phyloP scores from a whole-genome alignment of 2,797 vertebrate genomes.

The Yasuhikotakia modesta region DNA sequence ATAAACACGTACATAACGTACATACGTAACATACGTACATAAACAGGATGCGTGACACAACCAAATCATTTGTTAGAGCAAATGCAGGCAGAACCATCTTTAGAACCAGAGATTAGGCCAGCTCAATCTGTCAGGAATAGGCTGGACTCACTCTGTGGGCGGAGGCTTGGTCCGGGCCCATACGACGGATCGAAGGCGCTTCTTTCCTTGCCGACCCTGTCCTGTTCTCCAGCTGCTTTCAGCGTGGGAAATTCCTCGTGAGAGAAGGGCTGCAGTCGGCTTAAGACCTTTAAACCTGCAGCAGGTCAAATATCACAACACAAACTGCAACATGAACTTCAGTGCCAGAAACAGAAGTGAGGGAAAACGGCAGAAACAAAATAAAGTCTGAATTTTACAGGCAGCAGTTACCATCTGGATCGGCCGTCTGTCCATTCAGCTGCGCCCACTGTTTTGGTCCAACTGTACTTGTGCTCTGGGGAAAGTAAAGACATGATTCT shows the following conservation, averaged over 20 bases:
- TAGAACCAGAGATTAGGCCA: too few species aligned
- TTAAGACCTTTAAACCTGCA: slow-evolving; percentile 99
- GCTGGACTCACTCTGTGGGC: slow-evolving; percentile 80
- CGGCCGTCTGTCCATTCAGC: slow-evolving; percentile 99
- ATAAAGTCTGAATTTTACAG: background rate
- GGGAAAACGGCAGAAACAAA: background rate
- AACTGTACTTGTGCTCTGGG: slow-evolving; percentile 95
- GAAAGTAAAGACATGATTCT: background rate
- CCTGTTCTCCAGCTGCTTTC: slow-evolving; percentile 99
- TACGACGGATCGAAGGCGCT: slow-evolving; percentile 99
- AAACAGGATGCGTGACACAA: too few species aligned
- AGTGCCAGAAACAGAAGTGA: too few species aligned
- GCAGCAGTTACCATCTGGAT: slow-evolving; percentile 90
- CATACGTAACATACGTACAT: too few species aligned
- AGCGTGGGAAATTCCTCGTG: slow-evolving; percentile 99
- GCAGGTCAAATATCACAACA: too few species aligned
- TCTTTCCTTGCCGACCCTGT: slow-evolving; percentile 99
- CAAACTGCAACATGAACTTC: too few species aligned
- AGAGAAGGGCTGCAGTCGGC: slow-evolving; percentile 99
- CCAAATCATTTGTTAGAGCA: too few species aligned
- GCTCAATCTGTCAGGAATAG: too few species aligned
- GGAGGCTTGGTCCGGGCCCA: slow-evolving; percentile 93
- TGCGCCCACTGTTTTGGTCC: slow-evolving; percentile 99
- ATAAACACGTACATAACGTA: too few species aligned
- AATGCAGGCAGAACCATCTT: too few species aligned